phyloP scores from a whole-genome alignment of 23 tunicate species.

The Oikopleura vanhoeffeni region DNA sequence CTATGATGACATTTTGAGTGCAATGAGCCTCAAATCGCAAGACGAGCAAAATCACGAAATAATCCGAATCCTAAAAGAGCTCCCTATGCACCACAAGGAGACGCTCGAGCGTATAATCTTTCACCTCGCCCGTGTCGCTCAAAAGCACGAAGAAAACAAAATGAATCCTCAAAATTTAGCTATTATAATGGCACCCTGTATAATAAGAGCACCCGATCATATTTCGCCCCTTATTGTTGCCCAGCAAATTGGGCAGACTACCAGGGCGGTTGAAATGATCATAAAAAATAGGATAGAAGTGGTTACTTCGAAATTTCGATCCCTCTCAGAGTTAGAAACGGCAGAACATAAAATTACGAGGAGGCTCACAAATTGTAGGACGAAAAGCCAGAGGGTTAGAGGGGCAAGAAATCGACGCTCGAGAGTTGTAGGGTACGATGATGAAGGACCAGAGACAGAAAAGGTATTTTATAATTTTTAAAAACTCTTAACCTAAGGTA shows the following conservation, averaged over 20 bases:
- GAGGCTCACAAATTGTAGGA: neutral
- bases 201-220: constrained; percentile 33
- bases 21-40: constrained; percentile 21
- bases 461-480: too few relatives aligned
- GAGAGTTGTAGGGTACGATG: neutral
- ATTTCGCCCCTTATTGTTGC: constrained; percentile 23
- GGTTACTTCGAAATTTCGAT: neutral
- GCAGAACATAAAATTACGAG: neutral
- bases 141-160: constrained; percentile 33
- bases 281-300: neutral
- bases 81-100: constrained; percentile 36
- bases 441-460: neutral
- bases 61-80: constrained; percentile 26
- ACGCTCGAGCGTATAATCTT: constrained; percentile 40
- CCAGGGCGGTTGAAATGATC: neutral
- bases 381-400: neutral
- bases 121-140: constrained; percentile 52
- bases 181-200: constrained; percentile 44
- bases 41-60: constrained; percentile 25
- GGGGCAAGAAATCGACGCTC: neutral
- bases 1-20: neutral
- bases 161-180: constrained; percentile 53
- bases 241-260: constrained; percentile 11
- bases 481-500: too few relatives aligned
- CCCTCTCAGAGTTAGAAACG: neutral